Evolutionary conservation across 2,113 vertebrate species (phyloP), one percentile per base, ranked within the genome.

Genomic region (Trematocara variabile): DNA sequence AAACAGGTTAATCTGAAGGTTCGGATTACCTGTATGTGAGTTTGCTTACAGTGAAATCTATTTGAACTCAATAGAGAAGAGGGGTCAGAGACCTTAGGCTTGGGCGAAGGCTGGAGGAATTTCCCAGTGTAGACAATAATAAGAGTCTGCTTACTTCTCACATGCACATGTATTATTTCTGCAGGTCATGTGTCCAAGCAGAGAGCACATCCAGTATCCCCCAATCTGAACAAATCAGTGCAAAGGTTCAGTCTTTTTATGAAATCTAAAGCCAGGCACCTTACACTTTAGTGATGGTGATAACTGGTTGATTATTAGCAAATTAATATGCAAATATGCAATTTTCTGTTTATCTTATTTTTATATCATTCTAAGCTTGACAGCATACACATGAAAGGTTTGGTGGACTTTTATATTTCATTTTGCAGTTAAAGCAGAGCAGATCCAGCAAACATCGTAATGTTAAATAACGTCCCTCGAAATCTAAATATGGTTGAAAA

Each of bases 1-100:
- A 79, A 41, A 60, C n/a, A n/a, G 11, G n/a, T 18, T 52, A 8
- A 83, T 56, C 53, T 54, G 16, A 20, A 60, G 30, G 25, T 20
- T 39, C 0, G 9, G 54, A 77, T 80, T 56, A 11, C 41, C 18
- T 22, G 9, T 22, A 44, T 5, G 41, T 0, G 13, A 5, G 25
- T 65, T 78, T 85, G 85, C 77, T 93, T 88, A 89, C 79, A 70
- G 63, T 79, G 12, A 82, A 80, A 85, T 46, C 2, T 81, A 68
- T 33, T 68, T 85, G 65, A 88, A 50, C 48, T 83, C 37, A 50
- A 34, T 11, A 0, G 14, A 48, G 68, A 1, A 12, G 70, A 50
- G 25, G 34, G 46, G 79, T 77, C 7, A 10, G 3, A 80, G 88
- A 82, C 75, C 84, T 60, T 75, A 28, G 77, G 37, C 77, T 7